A percentile compares a stretch with the other conserved stretches of the same genome.
Evolutionary conservation across 2,113 vertebrate genomes (phyloP).

Genomic region (Macquaria australasica): DNA sequence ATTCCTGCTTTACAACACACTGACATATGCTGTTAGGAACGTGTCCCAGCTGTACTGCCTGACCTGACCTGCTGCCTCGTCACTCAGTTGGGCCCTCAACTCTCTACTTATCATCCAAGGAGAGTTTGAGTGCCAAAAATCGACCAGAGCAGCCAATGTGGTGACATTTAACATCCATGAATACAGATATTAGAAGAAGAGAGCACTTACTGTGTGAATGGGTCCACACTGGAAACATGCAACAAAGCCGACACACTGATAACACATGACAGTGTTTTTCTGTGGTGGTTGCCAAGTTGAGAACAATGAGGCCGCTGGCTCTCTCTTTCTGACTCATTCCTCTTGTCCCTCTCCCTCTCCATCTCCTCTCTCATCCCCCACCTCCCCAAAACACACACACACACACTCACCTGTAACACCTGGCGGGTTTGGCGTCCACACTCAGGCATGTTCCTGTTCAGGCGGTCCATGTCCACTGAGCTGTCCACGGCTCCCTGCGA

Average conservation of each 20-base stretch:
- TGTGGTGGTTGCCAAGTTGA: slow-evolving; percentile 30
- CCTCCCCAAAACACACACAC: background rate
- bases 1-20: slow-evolving; percentile 34
- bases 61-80: slow-evolving; percentile 28
- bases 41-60: background rate
- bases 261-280: slow-evolving; percentile 31
- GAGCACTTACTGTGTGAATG: background rate
- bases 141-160: background rate
- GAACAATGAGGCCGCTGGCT: slow-evolving; percentile 20
- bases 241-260: background rate
- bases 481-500: slow-evolving; percentile 70
- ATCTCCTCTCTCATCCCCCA: background rate
- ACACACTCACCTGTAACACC: slow-evolving; percentile 79
- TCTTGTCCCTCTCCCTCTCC: background rate
- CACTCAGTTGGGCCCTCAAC: background rate
- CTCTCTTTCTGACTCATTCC: background rate
- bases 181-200: slow-evolving; percentile 25
- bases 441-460: slow-evolving; percentile 81
- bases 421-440: slow-evolving; percentile 75
- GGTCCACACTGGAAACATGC: slow-evolving; percentile 12
- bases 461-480: slow-evolving; percentile 80
- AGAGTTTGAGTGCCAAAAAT: background rate
- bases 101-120: background rate
- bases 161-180: slow-evolving; percentile 51
- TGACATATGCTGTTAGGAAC: slow-evolving; percentile 42